Base-by-base conservation (phyloP, 2,113 vertebrate species). In the Microtus montanus region DNA sequence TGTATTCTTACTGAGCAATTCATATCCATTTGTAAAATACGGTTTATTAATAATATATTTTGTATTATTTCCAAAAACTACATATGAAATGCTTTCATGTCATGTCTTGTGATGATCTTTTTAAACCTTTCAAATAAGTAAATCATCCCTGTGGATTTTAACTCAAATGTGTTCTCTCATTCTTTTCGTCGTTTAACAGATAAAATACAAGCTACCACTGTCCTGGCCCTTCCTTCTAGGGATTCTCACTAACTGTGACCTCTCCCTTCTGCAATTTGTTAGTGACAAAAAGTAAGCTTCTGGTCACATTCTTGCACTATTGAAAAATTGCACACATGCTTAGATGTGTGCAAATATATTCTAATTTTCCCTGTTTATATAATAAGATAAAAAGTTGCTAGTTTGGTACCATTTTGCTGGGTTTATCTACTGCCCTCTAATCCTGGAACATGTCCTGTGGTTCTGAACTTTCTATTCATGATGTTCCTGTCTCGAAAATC, bases 21-120 rank as follows among this genome's bases (percentile, higher is more conserved):
- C 3, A 87, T 74, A 84, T 54, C 19, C 7, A 79, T 83, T 94
- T 92, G 28, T 70, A 94, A 93, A 87, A 73, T 78, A 64, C 24
- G 5, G 3, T n/a, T 90, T 15, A 79, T 77, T 78, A 87, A 86
- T 61, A 87, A 86, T 33, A n/a, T 63, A 61, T 66, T 78, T 93
- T 87, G 54, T 70, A 54, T 68, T n/a, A 87, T 84, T 19, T 93
- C 1, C 61, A 17, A 92, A 91, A 93, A 74, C 2, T 61, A 30
- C 63, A 92, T 80, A 89, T 84, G 38, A 49, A 93, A 77, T 47
- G 1, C 4, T 4, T 84, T 66, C 49, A 77, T 49, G 13, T 49
- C 49, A 77, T 58, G 12, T 47, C 28, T 58, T 97, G 78, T 68
- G 19, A 70, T 38, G 89, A 7, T 20, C 22, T n/a, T 79, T 79